Percentiles rank a stretch among this genome's conserved stretches.
These are phyloP conservation scores for Drosophila nasuta DNA, from an alignment of 1,140 invertebrate species.

Conservation along the genomic window DNA sequence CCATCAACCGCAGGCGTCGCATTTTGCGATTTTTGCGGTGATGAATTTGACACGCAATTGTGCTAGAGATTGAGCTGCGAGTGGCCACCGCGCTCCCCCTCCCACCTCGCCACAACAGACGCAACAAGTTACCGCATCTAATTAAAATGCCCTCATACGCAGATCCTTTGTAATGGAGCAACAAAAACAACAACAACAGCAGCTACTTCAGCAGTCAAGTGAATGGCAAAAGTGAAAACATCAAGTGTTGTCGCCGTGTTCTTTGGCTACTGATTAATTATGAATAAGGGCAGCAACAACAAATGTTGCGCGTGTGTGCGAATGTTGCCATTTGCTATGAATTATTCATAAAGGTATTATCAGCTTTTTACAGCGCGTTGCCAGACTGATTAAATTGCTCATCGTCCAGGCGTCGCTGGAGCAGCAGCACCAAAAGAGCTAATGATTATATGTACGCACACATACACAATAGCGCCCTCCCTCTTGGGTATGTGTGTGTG, in stretches of 20 bases:
- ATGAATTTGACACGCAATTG: slow-evolving; percentile 49
- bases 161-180: slow-evolving; percentile 30
- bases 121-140: slow-evolving; percentile 66
- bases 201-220: neutral
- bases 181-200: neutral
- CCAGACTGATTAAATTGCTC: slow-evolving; percentile 75
- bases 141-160: slow-evolving; percentile 64
- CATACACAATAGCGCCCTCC: neutral
- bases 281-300: slow-evolving; percentile 63
- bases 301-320: slow-evolving; percentile 27
- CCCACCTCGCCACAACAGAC: neutral
- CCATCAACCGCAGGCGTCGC: slow-evolving; percentile 42
- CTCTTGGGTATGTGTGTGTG: neutral
- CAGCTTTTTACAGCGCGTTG: slow-evolving; percentile 65
- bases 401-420: slow-evolving; percentile 40
- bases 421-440: slow-evolving; percentile 42
- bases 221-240: slow-evolving; percentile 41
- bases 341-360: slow-evolving; percentile 81
- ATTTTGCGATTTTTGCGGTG: slow-evolving; percentile 57
- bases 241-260: slow-evolving; percentile 25
- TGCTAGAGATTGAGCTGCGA: slow-evolving; percentile 20
- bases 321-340: slow-evolving; percentile 52
- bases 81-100: neutral
- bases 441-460: slow-evolving; percentile 46
- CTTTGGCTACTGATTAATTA: slow-evolving; percentile 63